These are phyloP conservation scores for Lacerta agilis DNA, from an alignment of 2,797 vertebrate genomes.

Conservation along the genomic window DNA sequence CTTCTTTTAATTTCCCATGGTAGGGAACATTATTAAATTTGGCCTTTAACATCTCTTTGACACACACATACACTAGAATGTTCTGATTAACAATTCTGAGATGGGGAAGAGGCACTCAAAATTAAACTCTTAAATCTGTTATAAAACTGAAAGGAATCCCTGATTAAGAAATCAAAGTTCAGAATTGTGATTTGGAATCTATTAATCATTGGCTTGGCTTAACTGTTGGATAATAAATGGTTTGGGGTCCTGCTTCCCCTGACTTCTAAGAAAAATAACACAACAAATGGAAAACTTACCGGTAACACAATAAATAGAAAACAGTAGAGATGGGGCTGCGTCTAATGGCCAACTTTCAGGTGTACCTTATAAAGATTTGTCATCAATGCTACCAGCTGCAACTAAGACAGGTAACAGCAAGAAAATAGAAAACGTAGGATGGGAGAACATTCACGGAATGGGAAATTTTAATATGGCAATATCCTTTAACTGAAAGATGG, in stretches of 20 bases:
- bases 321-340: too few species aligned
- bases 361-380: too few species aligned
- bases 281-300: constrained; percentile 46
- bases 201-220: constrained; percentile 42
- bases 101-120: constrained; percentile 63
- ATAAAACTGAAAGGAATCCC: constrained; percentile 64
- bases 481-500: too few species aligned
- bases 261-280: constrained; percentile 29
- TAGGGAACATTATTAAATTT: constrained; percentile 79
- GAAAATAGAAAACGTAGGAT: too few species aligned
- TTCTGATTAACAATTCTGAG: constrained; percentile 80
- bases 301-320: neutral
- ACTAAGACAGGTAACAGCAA: too few species aligned
- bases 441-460: too few species aligned
- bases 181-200: constrained; percentile 54
- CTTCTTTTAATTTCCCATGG: constrained; percentile 80
- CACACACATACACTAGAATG: constrained; percentile 44
- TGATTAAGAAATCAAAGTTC: constrained; percentile 72
- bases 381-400: too few species aligned
- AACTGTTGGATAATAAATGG: constrained; percentile 41
- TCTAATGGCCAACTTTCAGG: too few species aligned
- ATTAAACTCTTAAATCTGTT: constrained; percentile 77
- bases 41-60: constrained; percentile 76
- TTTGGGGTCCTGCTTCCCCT: constrained; percentile 35
- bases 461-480: too few species aligned